A percentile compares a stretch with the other conserved stretches of the same genome.
Conservation (phyloP, 1,140 invertebrate genomes). For the Leucophenga varia region DNA sequence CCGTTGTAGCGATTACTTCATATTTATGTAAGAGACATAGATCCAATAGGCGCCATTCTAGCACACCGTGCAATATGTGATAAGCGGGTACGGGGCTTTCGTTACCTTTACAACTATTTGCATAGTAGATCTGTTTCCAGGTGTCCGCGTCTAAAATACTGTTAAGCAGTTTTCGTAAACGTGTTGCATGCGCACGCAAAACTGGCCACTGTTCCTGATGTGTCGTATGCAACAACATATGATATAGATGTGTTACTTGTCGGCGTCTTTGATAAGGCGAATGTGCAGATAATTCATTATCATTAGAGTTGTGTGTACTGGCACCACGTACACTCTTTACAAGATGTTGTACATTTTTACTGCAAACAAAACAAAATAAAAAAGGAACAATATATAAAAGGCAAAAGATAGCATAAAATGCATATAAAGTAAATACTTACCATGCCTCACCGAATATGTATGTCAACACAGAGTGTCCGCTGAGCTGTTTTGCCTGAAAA, state of each 20-base stretch:
- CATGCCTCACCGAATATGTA: constrained; percentile 38
- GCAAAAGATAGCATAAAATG: neutral
- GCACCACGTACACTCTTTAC: constrained; percentile 15
- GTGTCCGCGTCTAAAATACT: constrained; percentile 24
- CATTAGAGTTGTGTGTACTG: constrained; percentile 3
- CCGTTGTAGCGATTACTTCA: too few relatives aligned
- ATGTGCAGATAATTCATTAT: constrained; percentile 22
- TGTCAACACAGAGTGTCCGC: constrained; percentile 10
- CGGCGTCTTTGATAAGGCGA: constrained; percentile 6
- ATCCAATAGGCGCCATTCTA: constrained; percentile 50
- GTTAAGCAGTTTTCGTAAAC: constrained; percentile 29
- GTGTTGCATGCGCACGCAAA: constrained; percentile 1
- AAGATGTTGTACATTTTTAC: constrained; percentile 44
- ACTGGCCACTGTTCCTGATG: constrained; percentile 8
- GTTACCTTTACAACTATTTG: constrained; percentile 44
- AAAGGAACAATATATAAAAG: neutral
- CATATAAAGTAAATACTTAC: constrained; percentile 11
- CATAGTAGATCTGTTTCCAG: constrained; percentile 43
- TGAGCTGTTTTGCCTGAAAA: constrained; percentile 25
- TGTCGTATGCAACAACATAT: constrained; percentile 27
- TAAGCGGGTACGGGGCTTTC: constrained; percentile 44
- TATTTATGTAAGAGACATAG: constrained; percentile 27
- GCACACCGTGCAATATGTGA: constrained; percentile 45
- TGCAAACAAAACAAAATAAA: constrained; percentile 1
- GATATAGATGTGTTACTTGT: constrained; percentile 41